These are phyloP conservation scores for Amaurobius ferox DNA, from an alignment of 2,888 invertebrate species.

Conservation along the genomic window DNA sequence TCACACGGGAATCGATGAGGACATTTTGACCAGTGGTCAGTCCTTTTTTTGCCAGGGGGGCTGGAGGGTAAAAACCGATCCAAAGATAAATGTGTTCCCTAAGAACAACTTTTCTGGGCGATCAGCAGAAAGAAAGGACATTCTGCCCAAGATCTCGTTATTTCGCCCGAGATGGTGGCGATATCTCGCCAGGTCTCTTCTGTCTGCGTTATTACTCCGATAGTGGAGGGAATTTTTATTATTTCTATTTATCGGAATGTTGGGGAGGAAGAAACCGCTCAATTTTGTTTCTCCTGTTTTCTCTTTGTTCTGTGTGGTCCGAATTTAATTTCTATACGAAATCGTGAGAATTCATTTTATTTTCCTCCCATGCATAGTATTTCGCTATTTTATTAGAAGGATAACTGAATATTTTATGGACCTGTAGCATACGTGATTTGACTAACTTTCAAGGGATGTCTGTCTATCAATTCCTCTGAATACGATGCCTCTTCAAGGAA, in stretches of 20 bases:
- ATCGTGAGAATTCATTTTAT: too few relatives aligned
- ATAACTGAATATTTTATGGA: too few relatives aligned
- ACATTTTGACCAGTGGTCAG: constrained; percentile 66
- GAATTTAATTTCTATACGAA: too few relatives aligned
- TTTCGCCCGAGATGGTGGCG: constrained; percentile 70
- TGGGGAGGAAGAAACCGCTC: neutral
- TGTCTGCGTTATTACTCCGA: constrained; percentile 5
- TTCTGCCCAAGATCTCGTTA: constrained; percentile 65
- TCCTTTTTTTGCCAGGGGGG: neutral
- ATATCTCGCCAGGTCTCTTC: constrained; percentile 65
- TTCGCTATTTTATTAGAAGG: too few relatives aligned
- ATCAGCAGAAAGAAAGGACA: constrained; percentile 63
- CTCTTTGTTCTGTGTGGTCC: too few relatives aligned
- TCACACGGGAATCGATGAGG: constrained; percentile 41
- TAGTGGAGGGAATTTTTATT: neutral
- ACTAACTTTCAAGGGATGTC: too few relatives aligned
- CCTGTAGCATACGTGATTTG: too few relatives aligned
- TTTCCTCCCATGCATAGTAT: too few relatives aligned
- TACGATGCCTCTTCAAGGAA: too few relatives aligned
- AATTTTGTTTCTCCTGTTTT: too few relatives aligned
- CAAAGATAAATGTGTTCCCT: constrained; percentile 62
- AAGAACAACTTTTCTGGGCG: constrained; percentile 71
- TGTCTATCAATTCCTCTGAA: too few relatives aligned
- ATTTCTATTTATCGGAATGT: neutral
- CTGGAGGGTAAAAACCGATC: too few relatives aligned